A percentile compares a stretch with the other conserved stretches of the same genome.
These are phyloP conservation scores for Raja brachyura DNA, from an alignment of 2,113 vertebrate species.

Conservation along the genomic window DNA sequence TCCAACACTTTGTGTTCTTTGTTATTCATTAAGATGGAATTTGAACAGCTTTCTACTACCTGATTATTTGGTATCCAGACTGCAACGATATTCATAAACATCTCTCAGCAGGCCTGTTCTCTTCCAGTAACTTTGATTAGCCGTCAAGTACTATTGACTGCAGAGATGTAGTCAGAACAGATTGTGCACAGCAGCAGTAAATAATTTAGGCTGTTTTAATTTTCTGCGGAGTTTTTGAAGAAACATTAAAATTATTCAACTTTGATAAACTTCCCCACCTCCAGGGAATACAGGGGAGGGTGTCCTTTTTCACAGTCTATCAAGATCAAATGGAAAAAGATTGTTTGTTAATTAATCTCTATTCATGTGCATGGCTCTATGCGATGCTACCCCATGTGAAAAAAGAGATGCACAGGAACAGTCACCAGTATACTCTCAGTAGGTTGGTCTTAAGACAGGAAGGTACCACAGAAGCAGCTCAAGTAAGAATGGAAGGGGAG, in stretches of 20 bases:
- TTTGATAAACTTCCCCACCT: neutral
- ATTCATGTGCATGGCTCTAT: neutral
- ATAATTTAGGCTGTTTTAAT: neutral
- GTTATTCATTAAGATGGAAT: neutral
- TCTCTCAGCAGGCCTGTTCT: neutral
- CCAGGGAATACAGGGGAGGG: neutral
- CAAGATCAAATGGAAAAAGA: neutral
- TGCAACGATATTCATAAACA: neutral
- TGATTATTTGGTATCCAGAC: neutral
- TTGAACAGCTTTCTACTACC: neutral
- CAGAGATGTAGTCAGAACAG: neutral
- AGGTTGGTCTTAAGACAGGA: neutral
- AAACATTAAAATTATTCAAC: neutral
- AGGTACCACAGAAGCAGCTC: neutral
- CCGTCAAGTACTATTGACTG: neutral
- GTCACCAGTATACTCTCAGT: neutral
- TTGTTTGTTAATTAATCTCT: neutral
- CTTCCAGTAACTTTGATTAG: neutral
- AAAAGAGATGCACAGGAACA: neutral
- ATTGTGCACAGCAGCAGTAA: neutral
- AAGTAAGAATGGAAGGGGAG: neutral
- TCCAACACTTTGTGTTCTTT: neutral
- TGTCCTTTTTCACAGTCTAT: neutral
- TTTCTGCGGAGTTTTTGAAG: neutral
- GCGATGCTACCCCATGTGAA: neutral